Conservation (phyloP, 2,113 vertebrate genomes). For the Perca fluviatilis region DNA sequence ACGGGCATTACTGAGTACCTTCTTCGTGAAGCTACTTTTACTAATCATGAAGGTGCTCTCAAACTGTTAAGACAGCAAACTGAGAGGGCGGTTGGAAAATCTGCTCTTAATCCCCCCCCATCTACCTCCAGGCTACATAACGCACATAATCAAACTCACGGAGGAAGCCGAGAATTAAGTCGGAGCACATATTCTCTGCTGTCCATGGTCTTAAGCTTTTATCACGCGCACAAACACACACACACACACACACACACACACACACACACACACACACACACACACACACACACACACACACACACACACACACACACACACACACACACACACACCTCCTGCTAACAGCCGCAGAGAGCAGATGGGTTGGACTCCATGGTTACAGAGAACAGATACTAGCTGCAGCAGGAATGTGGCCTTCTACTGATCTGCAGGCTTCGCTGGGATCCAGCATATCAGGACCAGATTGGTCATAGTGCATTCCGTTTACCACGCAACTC, state of each 20-base stretch:
- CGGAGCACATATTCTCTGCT: slow-evolving; percentile 46
- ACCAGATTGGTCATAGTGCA: not conserved
- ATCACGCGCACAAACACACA: not conserved
- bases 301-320: slow-evolving; percentile 2
- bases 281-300: slow-evolving; percentile 2
- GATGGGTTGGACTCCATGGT: slow-evolving; percentile 67
- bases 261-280: not conserved
- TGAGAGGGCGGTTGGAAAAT: slow-evolving; percentile 69
- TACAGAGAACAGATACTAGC: slow-evolving; percentile 44
- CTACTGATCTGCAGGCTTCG: slow-evolving; percentile 12
- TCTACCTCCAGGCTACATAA: slow-evolving; percentile 75
- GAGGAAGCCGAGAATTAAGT: slow-evolving; percentile 72
- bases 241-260: slow-evolving; percentile 22
- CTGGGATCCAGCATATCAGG: slow-evolving; percentile 10
- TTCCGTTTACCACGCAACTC: too few relatives aligned
- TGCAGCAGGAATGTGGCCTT: slow-evolving; percentile 35
- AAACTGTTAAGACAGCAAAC: slow-evolving; percentile 52
- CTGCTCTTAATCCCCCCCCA: slow-evolving; percentile 74
- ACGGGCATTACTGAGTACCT: slow-evolving; percentile 3
- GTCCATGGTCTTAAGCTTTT: slow-evolving; percentile 55
- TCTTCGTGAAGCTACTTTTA: slow-evolving; percentile 35
- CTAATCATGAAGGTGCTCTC: slow-evolving; percentile 58
- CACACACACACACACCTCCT: slow-evolving; percentile 24
- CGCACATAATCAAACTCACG: slow-evolving; percentile 64
- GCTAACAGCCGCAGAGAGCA: slow-evolving; percentile 36